These are phyloP conservation scores for Lumbricus terrestris DNA, from an alignment of 2,888 invertebrate genomes.

Conservation along the genomic window DNA sequence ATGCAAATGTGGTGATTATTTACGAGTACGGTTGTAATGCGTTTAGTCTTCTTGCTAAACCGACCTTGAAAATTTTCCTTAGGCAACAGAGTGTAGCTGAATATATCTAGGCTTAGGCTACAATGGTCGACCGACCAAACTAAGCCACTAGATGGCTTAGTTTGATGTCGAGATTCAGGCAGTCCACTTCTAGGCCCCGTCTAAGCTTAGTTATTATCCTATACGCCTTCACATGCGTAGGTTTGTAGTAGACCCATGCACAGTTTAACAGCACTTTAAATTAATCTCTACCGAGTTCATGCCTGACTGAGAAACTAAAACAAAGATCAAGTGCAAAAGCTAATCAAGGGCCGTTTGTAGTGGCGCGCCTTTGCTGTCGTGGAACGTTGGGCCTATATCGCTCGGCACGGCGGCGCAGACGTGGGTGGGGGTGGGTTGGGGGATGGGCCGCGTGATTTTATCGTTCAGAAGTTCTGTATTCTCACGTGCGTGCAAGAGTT, in stretches of 20 bases:
- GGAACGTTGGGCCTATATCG: not conserved
- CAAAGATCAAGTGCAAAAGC: not conserved
- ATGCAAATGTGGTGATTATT: not conserved
- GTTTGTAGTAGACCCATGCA: too few relatives aligned
- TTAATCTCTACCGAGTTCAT: not conserved
- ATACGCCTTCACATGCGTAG: not conserved
- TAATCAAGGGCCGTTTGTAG: not conserved
- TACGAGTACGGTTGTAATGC: not conserved
- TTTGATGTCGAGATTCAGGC: not conserved
- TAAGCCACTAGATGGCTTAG: not conserved
- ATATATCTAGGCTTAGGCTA: too few relatives aligned
- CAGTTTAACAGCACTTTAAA: not conserved
- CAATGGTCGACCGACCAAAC: too few relatives aligned
- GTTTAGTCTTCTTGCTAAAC: not conserved
- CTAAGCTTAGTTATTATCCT: not conserved
- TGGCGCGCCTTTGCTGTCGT: not conserved
- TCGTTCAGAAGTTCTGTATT: not conserved
- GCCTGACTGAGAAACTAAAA: not conserved
- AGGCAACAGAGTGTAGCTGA: not conserved
- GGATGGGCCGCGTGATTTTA: not conserved
- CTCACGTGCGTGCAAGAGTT: not conserved
- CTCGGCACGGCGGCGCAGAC: not conserved
- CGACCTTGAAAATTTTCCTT: not conserved
- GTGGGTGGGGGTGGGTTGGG: not conserved
- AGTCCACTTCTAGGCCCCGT: not conserved